These are phyloP conservation scores for Bombus superbus DNA, from an alignment of 1,140 invertebrate genomes.

Conservation along the genomic window DNA sequence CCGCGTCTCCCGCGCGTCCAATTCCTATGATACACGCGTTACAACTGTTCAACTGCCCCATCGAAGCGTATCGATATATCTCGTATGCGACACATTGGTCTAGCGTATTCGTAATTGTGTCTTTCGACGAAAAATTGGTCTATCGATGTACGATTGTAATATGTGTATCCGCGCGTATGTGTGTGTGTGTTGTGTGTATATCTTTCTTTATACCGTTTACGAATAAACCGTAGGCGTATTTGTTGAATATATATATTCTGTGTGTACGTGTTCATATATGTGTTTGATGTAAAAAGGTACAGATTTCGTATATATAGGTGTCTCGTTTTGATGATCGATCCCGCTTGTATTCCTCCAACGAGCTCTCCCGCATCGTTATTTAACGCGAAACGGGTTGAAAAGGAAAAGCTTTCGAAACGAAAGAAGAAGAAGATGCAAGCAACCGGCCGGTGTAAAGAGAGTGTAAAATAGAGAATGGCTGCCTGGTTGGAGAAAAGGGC, in stretches of 20 bases:
- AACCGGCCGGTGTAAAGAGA: not conserved
- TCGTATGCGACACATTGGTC: conserved; percentile 12
- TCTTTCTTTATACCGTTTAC: not conserved
- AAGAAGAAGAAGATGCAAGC: conserved; percentile 33
- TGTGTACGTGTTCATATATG: not conserved
- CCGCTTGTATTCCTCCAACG: conserved; percentile 43
- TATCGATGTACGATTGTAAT: conserved; percentile 10
- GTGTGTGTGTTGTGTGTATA: not conserved
- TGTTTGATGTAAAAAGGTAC: conserved; percentile 9
- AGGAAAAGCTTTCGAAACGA: conserved; percentile 53
- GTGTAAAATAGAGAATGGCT: not conserved
- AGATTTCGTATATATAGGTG: conserved; percentile 8
- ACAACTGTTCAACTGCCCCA: conserved; percentile 4
- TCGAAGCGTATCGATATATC: conserved; percentile 12
- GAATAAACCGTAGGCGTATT: conserved; percentile 25
- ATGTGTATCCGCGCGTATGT: not conserved
- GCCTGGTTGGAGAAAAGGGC: not conserved
- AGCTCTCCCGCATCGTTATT: conserved; percentile 35
- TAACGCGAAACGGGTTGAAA: conserved; percentile 46
- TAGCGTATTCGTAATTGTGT: not conserved
- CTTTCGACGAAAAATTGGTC: conserved; percentile 17
- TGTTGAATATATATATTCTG: not conserved
- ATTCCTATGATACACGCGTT: conserved; percentile 18
- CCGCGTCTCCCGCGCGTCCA: not conserved
- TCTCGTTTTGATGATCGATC: conserved; percentile 57